Base-by-base conservation (phyloP, 2,888 invertebrate species). In the Xylota segnis region DNA sequence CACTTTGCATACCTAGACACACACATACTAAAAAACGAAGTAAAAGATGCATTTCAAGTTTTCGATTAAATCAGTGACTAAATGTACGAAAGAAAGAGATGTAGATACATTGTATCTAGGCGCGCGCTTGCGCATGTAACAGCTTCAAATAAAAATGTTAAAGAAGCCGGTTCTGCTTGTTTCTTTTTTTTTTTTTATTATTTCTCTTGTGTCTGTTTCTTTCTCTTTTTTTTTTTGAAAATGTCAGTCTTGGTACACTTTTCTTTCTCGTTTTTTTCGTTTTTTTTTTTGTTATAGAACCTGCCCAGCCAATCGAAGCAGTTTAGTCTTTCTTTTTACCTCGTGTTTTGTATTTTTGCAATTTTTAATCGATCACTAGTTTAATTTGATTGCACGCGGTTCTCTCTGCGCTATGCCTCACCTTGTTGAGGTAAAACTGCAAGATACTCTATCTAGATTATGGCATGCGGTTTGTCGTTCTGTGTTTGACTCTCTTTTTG, bases 161-260 rank as follows among this genome's bases (percentile, higher is more conserved):
- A 72, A 74, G 54, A 78, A 83, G 83, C 83, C 83, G 83, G 83
- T 83, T 83, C 56, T 43, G 68, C 83, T 63, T 61, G 72, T 77
- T 81, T 65, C 7, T 43, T 43, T 9, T 58, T 37, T 71, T 47
- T 23, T 7, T 14, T 66, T 43, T 23, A n/a, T n/a, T n/a, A n/a
- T 23, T 3, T 23, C 2, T 23, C 23, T 23, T 23, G 23, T 47
- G 29, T 43, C 27, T 45, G 14, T 61, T 14, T 59, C 68, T 61
- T 43, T 61, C 23, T 59, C 23, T 47, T 18, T 50, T 9, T 52
- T 14, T 45, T 81, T 29, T 45, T 18, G 14, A 54, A 66, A 66
- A 66, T 66, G 66, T 68, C 40, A 68, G 68, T 43, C 0, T 54
- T 12, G n/a, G 5, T 12, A 43, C 4, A 23, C 23, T 23, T 23